These are phyloP conservation scores for human (Homo sapiens) DNA, from an alignment of 2,113 vertebrate genomes.

Conservation along the genomic window DNA sequence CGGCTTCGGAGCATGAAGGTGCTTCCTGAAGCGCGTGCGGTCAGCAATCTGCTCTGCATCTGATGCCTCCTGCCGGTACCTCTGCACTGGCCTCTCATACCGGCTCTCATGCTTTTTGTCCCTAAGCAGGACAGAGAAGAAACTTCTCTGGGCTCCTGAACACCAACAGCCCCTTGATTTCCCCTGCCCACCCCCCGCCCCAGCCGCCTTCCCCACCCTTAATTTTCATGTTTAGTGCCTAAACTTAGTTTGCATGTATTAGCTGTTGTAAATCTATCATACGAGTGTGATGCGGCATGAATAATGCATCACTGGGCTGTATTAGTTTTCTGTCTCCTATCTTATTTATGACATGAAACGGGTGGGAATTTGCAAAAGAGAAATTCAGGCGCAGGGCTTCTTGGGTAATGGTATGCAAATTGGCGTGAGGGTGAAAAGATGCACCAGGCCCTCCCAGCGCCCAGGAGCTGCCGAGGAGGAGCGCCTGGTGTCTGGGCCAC, in stretches of 20 bases:
- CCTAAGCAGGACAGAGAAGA: accelerated
- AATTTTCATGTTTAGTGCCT: conserved; percentile 77
- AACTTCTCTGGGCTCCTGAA: not conserved
- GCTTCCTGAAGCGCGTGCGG: accelerated
- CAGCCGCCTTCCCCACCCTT: conserved; percentile 35
- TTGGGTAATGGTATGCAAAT: conserved; percentile 73
- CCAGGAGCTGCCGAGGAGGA: not conserved
- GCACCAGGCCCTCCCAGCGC: accelerated
- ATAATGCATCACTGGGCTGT: conserved; percentile 82
- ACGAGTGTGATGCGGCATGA: conserved; percentile 65
- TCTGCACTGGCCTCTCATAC: accelerated
- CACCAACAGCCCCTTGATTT: not conserved
- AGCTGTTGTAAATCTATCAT: conserved; percentile 78
- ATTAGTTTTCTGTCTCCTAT: conserved; percentile 77
- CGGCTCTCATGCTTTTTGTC: accelerated
- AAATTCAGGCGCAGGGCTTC: conserved; percentile 28
- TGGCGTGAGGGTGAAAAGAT: not conserved
- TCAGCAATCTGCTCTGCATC: accelerated
- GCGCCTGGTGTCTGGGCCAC: accelerated
- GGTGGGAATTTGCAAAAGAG: conserved; percentile 77
- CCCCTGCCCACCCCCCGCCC: not conserved
- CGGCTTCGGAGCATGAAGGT: accelerated
- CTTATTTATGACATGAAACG: conserved; percentile 82
- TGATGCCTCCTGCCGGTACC: accelerated
- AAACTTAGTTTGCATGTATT: conserved; percentile 83